Percentiles rank a stretch among this genome's conserved stretches.
phyloP scores from a whole-genome alignment of 1,140 invertebrate genomes.

The Magallana angulata region DNA sequence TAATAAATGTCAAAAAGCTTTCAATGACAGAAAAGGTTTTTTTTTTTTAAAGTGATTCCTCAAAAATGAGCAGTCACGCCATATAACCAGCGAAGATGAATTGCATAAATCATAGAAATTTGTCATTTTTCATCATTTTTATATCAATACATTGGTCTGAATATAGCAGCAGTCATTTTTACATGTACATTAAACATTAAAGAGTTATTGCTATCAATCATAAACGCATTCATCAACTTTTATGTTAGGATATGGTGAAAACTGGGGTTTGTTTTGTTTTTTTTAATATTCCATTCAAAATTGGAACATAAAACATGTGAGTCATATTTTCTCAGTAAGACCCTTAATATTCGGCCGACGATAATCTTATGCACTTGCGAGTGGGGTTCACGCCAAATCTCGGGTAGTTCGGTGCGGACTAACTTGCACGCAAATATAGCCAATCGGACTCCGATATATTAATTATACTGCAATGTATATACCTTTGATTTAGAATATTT shows the following conservation, averaged over 20 bases:
- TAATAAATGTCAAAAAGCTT: no score
- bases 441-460: neutral
- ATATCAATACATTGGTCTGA: neutral
- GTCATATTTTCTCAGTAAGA: neutral
- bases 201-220: neutral
- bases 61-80: no score
- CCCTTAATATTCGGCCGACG: neutral
- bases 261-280: neutral
- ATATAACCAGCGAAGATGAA: neutral
- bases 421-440: neutral
- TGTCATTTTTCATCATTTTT: slow-evolving; percentile 25
- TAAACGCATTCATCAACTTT: slow-evolving; percentile 21
- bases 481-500: neutral
- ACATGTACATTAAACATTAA: neutral
- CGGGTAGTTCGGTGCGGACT: neutral
- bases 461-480: neutral
- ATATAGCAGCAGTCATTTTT: neutral
- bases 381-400: neutral
- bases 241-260: neutral
- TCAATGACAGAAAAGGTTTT: no score
- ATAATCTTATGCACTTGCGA: neutral
- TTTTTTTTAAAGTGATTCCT: no score
- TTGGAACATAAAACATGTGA: neutral
- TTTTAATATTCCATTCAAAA: neutral
- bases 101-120: neutral